phyloP scores from a whole-genome alignment of 2,797 vertebrate genomes.

The Iguana delicatissima region DNA sequence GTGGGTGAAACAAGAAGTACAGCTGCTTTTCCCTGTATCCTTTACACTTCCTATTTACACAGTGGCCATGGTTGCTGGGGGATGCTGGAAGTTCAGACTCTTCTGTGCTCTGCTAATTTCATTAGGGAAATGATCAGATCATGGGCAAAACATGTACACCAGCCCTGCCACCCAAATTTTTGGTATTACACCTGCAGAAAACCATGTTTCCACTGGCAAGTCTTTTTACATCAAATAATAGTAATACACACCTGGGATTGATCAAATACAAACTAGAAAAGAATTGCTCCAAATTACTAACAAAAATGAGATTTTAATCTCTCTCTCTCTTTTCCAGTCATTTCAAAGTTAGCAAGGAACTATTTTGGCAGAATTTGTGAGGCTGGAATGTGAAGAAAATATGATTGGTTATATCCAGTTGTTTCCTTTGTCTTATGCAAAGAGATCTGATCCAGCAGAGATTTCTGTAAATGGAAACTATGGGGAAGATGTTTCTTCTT shows the following conservation, averaged over 20 bases:
- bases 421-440: background rate
- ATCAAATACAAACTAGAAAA: slow-evolving; percentile 18
- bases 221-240: background rate
- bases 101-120: background rate
- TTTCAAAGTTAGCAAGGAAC: background rate
- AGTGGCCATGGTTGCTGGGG: no score
- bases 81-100: no score
- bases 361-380: slow-evolving; percentile 18
- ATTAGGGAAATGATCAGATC: background rate
- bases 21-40: background rate
- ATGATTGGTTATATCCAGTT: background rate
- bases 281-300: slow-evolving; percentile 40
- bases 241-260: slow-evolving; percentile 3
- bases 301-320: slow-evolving; percentile 20
- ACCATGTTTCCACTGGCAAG: background rate
- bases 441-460: background rate
- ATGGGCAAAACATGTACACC: background rate
- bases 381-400: slow-evolving; percentile 23
- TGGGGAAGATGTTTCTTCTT: background rate
- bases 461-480: background rate
- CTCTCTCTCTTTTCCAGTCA: background rate
- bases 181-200: slow-evolving; percentile 18
- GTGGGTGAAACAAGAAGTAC: background rate
- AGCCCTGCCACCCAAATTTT: background rate
- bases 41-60: background rate